Percentiles rank a stretch among this genome's conserved stretches.
These are phyloP conservation scores for Metridium senile DNA, from an alignment of 92 coral and sea anemone genomes.

Conservation along the genomic window DNA sequence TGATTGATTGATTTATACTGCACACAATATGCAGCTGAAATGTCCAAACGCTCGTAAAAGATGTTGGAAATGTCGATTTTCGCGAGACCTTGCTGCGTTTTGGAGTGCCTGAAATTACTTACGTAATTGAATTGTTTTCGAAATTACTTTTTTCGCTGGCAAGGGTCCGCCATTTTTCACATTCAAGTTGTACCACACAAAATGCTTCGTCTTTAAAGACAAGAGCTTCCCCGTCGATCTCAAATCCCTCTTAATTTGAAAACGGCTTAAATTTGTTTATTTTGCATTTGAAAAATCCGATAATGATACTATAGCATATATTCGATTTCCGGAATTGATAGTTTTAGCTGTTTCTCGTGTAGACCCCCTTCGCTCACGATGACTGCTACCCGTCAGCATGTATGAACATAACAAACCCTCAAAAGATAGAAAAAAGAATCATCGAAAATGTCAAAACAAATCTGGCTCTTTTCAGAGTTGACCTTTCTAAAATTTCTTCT, in stretches of 20 bases:
- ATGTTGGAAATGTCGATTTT: too few relatives aligned
- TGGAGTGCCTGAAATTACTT: too few relatives aligned
- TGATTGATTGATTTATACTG: too few relatives aligned
- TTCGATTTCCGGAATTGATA: not conserved
- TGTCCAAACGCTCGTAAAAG: too few relatives aligned
- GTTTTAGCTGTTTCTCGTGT: not conserved
- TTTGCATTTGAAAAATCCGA: constrained; percentile 5
- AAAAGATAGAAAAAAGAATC: too few relatives aligned
- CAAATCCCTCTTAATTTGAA: not conserved
- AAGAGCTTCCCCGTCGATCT: not conserved
- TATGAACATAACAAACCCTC: not conserved
- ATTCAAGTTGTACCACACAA: not conserved
- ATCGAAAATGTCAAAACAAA: not conserved
- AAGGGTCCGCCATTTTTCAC: not conserved
- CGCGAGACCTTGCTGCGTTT: too few relatives aligned
- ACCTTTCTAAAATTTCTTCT: not conserved
- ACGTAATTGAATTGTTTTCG: not conserved
- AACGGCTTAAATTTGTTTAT: not conserved
- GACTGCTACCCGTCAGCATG: not conserved
- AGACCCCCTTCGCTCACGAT: not conserved
- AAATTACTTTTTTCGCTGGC: not conserved
- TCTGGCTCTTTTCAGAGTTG: not conserved
- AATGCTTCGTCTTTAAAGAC: not conserved
- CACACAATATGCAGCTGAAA: too few relatives aligned
- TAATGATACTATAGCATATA: not conserved